Conservation (phyloP, 2,797 vertebrate species). For the Cottoperca gobio region DNA sequence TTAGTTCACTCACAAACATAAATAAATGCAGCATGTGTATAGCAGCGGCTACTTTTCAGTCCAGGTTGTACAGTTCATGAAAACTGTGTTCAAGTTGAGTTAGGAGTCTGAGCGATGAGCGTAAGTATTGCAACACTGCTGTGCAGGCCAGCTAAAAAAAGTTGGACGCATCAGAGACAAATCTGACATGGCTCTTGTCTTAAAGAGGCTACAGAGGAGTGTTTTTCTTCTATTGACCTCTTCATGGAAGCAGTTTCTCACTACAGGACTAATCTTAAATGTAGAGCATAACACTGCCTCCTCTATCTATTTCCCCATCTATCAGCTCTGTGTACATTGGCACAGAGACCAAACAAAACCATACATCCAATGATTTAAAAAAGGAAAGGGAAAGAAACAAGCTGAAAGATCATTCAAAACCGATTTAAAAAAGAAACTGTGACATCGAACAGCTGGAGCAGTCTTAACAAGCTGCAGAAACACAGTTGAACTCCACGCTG, state of each 20-base stretch:
- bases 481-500: background rate
- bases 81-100: slow-evolving; percentile 21
- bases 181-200: slow-evolving; percentile 32
- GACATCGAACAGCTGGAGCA: slow-evolving; percentile 37
- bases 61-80: slow-evolving; percentile 31
- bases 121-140: slow-evolving; percentile 27
- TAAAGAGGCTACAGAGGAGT: slow-evolving; percentile 25
- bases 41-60: background rate
- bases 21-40: background rate
- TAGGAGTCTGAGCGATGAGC: slow-evolving; percentile 23
- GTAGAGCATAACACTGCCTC: slow-evolving; percentile 9
- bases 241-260: slow-evolving; percentile 39
- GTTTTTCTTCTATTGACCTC: slow-evolving; percentile 43
- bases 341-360: slow-evolving; percentile 35
- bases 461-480: slow-evolving; percentile 26
- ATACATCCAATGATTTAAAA: slow-evolving; percentile 23
- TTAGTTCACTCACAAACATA: background rate
- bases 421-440: slow-evolving; percentile 1
- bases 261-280: slow-evolving; percentile 10
- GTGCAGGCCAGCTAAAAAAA: slow-evolving; percentile 20
- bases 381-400: slow-evolving; percentile 10
- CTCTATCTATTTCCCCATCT: slow-evolving; percentile 4
- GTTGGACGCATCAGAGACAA: slow-evolving; percentile 28
- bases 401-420: slow-evolving; percentile 21
- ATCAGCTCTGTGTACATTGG: slow-evolving; percentile 51